A percentile compares a stretch with the other conserved stretches of the same genome.
phyloP scores from a whole-genome alignment of 2,888 invertebrate genomes.

The Dynastes hyllus region DNA sequence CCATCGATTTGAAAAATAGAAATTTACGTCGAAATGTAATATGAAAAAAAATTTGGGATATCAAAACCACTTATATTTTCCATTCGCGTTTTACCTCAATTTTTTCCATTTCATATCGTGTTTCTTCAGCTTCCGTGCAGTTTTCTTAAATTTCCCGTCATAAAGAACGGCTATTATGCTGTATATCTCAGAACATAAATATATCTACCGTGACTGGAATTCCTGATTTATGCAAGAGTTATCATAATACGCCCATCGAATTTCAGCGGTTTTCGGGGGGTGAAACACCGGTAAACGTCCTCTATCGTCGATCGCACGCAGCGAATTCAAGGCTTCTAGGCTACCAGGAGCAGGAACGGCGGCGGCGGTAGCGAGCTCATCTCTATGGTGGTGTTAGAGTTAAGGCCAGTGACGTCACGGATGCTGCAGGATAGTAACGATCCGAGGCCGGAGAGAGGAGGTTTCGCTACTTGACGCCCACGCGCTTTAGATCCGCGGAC shows the following conservation, averaged over 20 bases:
- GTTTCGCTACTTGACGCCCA: slow-evolving; percentile 61
- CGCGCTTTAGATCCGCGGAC: slow-evolving; percentile 59
- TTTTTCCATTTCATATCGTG: background rate
- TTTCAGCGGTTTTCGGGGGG: slow-evolving; percentile 5
- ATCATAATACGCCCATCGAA: background rate
- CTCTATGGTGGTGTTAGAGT: slow-evolving; percentile 7
- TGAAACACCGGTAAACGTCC: slow-evolving; percentile 26
- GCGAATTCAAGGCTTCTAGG: slow-evolving; percentile 29
- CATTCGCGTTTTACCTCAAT: too few species aligned
- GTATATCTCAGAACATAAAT: too few species aligned
- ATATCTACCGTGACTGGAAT: too few species aligned
- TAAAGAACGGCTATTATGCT: too few species aligned
- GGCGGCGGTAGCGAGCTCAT: background rate
- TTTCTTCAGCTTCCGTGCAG: too few species aligned
- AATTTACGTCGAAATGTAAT: too few species aligned
- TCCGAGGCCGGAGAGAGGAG: slow-evolving; percentile 61
- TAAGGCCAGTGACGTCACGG: slow-evolving; percentile 65
- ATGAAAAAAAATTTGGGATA: too few species aligned
- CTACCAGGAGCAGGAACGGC: slow-evolving; percentile 13
- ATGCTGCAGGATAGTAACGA: slow-evolving; percentile 69
- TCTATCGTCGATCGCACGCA: slow-evolving; percentile 26
- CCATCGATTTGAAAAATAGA: too few species aligned
- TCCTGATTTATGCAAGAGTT: too few species aligned
- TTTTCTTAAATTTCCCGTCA: too few species aligned
- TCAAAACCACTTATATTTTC: too few species aligned